Evolutionary conservation across 2,888 invertebrate genomes (phyloP), one percentile per base, ranked within the genome.

Genomic region (Rhamnusium bicolor): DNA sequence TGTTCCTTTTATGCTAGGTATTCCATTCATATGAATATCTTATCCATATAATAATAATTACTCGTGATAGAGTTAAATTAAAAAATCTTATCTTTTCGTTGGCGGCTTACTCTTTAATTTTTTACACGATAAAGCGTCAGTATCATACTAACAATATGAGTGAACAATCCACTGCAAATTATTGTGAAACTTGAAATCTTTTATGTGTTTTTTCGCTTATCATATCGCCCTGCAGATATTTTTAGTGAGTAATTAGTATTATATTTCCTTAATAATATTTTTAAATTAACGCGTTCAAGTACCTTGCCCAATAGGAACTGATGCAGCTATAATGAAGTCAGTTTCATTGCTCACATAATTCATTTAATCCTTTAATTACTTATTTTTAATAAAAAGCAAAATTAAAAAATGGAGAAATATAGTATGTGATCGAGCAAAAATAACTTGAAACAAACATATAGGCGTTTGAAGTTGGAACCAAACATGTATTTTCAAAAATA

Each of bases 11-110:
- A 46, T 46, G 2, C 12, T n/a, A n/a, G n/a, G n/a, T n/a, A 51
- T 18, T 18, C 51, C 51, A 7, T 19, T 7, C 19, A 40, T 40
- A 3, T n/a, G 40, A 32, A 40, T 40, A 1, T 18, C 18, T 58
- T 58, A 58, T 58, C 58, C 32, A 29, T 14, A 29, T 58, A 58
- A 58, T 58, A 32, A 32, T 19, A 18, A n/a, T 16, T 46, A 46
- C n/a, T n/a, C n/a, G 46, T 61, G 46, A 61, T 61, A 32, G n/a
- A 16, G 46, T 46, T 16, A 46, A 46, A 61, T 18, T 40, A 61
- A 61, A 58, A 14, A 61, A 46, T 46, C 61, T 61, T 61, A 61
- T 61, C 61, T 61, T 46, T 5, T n/a, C 46, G 61, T 61, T 21
- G 40, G 46, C 58, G n/a, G n/a, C 19, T 18, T 61, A 21, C 18